Conservation (phyloP, 2,113 vertebrate genomes). For the Tenebrosternarchus preto region DNA sequence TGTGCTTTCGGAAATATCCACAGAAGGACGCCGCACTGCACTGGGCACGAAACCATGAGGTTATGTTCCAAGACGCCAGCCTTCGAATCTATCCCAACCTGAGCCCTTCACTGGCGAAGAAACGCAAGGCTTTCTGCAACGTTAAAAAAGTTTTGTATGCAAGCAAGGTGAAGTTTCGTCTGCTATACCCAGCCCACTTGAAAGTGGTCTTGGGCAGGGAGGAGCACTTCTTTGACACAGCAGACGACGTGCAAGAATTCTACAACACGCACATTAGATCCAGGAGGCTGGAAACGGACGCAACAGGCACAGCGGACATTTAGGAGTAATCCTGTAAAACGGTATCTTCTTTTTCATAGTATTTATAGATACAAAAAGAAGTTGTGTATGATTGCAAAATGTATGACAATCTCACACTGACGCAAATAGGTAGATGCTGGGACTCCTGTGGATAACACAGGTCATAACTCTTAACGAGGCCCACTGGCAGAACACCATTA, state of each 20-base stretch:
- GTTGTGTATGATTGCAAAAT: slow-evolving; percentile 3
- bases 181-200: background rate
- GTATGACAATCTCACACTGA: slow-evolving; percentile 7
- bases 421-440: slow-evolving; percentile 5
- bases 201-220: background rate
- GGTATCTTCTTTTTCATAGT: background rate
- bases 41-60: background rate
- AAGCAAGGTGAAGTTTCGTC: background rate
- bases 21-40: background rate
- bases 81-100: background rate
- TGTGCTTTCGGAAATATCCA: slow-evolving; percentile 29
- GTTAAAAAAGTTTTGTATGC: background rate
- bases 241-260: slow-evolving; percentile 22
- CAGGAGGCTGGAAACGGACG: background rate
- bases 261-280: background rate
- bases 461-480: background rate
- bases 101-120: slow-evolving; percentile 3
- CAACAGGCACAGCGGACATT: background rate
- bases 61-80: background rate
- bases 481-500: background rate
- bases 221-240: slow-evolving; percentile 3
- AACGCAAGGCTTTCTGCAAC: background rate
- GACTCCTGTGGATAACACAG: background rate
- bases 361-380: background rate
- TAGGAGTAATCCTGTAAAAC: background rate